Base-by-base conservation (phyloP, 2,113 vertebrate genomes). In the Paracyprichromis sp. region DNA sequence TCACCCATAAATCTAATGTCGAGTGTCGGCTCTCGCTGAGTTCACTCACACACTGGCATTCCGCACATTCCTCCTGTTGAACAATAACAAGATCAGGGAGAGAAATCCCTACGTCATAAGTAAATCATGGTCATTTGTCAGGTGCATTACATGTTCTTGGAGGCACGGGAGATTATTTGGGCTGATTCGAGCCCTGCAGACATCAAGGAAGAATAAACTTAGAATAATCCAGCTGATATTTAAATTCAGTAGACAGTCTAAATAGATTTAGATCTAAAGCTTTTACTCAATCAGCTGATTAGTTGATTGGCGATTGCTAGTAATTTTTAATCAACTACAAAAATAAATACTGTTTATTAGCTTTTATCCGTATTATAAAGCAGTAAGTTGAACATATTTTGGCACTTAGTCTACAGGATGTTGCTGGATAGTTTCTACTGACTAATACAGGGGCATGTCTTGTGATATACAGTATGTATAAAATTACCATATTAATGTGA, bases 21-120 rank as follows among this genome's bases (percentile, higher is more conserved):
- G 71, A 92, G 86, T 84, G 91, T 94, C 91, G 88, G 89, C 89
- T 94, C 86, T 86, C 14, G 86, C 91, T 43, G 89, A 84, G 88
- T 92, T 92, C 91, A 86, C 92, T 91, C 85, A 89, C 90, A 89
- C 90, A 43, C 89, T 61, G 9, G 34, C 83, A 93, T 92, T 90
- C 90, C 43, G 12, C 87, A 89, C 88, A 93, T 94, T 92, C 92
- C 6, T 24, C 81, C 93, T 69, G 31, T 50, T 12, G 71, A 71
- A 93, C 82, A 90, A 91, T 88, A 93, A 92, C 83, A 66, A 82
- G 90, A 89, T 93, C 80, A 53, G 63, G 31, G 85, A 85, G 86
- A 89, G 87, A 91, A 91, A 87, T 38, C 47, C 26, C 82, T 40
- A 92, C 86, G 87, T 91, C 94, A 90, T 90, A 14, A 82, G 79